A percentile compares a stretch with the other conserved stretches of the same genome.
Evolutionary conservation across 2,888 invertebrate genomes (phyloP).

Genomic region (Coenonympha arcania): DNA sequence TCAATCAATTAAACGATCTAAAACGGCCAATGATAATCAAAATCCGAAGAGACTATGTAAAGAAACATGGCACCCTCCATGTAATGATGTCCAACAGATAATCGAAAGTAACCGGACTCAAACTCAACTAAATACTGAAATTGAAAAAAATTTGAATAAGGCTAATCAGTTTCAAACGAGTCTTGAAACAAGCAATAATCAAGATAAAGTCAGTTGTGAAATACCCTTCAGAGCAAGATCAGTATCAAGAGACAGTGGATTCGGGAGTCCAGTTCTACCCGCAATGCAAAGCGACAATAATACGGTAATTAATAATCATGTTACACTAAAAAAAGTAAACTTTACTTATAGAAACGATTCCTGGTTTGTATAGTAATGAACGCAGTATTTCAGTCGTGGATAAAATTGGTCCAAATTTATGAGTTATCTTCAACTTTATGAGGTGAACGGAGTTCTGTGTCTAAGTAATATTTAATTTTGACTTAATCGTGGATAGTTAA

Average conservation of each 20-base stretch:
- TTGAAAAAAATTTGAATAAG: neutral
- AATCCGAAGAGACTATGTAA: neutral
- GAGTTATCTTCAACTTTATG: no score
- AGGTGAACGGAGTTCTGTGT: no score
- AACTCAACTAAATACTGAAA: no score
- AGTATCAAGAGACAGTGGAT: conserved; percentile 39
- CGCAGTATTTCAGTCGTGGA: no score
- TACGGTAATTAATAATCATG: conserved; percentile 6
- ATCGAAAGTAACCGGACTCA: no score
- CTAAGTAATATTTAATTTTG: no score
- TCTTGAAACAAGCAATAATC: neutral
- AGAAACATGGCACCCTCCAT: neutral
- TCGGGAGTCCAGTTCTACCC: conserved; percentile 33
- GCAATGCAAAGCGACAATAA: conserved; percentile 10
- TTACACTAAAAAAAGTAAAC: no score
- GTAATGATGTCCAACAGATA: neutral
- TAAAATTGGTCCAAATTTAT: no score
- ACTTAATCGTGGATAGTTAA: no score
- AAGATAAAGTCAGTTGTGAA: neutral
- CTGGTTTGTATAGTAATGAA: no score
- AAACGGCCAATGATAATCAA: neutral
- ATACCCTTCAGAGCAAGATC: conserved; percentile 25
- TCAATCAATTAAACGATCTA: neutral
- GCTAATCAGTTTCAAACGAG: no score
- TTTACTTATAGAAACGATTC: no score